Conservation (phyloP, 2,113 vertebrate genomes). For the Sisor rabdophorus region DNA sequence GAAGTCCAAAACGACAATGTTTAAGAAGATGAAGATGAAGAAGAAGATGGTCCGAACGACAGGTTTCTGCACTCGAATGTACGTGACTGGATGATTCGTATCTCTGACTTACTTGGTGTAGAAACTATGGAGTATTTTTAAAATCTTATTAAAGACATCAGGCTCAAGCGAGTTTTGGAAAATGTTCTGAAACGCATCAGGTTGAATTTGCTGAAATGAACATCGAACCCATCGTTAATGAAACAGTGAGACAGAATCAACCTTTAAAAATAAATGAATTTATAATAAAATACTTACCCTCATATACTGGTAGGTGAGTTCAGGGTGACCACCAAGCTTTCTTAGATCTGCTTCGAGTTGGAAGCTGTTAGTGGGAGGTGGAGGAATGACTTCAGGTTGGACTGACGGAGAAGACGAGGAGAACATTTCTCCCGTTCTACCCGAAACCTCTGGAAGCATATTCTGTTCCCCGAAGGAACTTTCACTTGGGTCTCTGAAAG, state of each 20-base stretch:
- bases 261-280: too few species aligned
- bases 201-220: conserved; percentile 82
- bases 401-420: neutral
- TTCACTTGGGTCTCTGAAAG: conserved; percentile 36
- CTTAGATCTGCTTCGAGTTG: conserved; percentile 91
- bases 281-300: conserved; percentile 68
- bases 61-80: neutral
- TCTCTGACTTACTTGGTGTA: conserved; percentile 80
- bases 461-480: neutral
- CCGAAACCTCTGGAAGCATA: neutral
- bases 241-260: neutral
- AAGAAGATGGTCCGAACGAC: neutral
- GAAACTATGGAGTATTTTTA: conserved; percentile 79
- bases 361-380: conserved; percentile 82
- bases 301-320: conserved; percentile 81
- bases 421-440: conserved; percentile 4
- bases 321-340: conserved; percentile 74
- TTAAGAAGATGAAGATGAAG: neutral
- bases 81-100: neutral
- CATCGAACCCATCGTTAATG: neutral
- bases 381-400: conserved; percentile 60
- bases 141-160: conserved; percentile 82
- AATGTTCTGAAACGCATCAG: conserved; percentile 74
- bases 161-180: conserved; percentile 91
- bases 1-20: neutral